Evolutionary conservation across 2,113 vertebrate genomes (phyloP).

Genomic region (Promerops cafer): DNA sequence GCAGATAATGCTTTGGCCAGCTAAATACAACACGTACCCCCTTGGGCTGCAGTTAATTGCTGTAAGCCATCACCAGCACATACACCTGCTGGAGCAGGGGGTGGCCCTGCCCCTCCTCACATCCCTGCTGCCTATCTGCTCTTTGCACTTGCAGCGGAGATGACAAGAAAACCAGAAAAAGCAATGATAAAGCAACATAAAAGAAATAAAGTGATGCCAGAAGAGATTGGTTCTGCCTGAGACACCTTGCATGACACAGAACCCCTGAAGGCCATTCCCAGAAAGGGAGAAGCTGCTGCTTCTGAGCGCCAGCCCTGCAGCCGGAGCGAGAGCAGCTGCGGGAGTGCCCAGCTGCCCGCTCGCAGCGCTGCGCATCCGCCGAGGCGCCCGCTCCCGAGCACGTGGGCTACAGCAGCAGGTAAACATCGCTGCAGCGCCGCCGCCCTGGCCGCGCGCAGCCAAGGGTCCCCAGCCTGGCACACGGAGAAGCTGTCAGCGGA

Average conservation of each 20-base stretch:
- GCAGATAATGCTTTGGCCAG: background rate
- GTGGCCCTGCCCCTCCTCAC: background rate
- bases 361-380: background rate
- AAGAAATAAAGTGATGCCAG: background rate
- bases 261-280: background rate
- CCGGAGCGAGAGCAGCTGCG: accelerated
- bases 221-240: accelerated
- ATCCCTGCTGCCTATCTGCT: background rate
- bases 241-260: background rate
- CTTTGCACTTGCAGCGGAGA: background rate
- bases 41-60: background rate
- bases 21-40: accelerated
- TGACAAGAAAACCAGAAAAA: background rate
- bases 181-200: background rate
- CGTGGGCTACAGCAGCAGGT: background rate
- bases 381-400: background rate
- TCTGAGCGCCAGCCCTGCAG: background rate
- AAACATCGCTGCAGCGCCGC: background rate
- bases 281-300: background rate
- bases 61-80: too few relatives aligned
- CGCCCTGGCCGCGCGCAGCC: background rate
- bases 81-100: background rate
- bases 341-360: background rate
- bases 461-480: background rate
- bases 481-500: background rate